Evolutionary conservation across 2,113 vertebrate species (phyloP), one percentile per base, ranked within the genome.

Genomic region (Ibidorhyncha struthersii): DNA sequence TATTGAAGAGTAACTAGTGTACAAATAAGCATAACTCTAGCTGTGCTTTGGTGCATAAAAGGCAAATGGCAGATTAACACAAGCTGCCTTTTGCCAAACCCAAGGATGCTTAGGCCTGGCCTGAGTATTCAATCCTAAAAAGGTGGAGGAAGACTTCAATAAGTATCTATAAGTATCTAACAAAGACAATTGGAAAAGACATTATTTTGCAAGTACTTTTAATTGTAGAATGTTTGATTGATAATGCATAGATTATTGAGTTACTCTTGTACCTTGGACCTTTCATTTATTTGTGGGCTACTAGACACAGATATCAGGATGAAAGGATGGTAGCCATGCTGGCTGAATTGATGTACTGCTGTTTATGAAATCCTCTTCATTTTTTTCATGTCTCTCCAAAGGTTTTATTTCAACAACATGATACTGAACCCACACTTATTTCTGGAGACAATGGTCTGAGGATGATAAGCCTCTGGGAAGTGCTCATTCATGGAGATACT

Each of bases 111-210:
- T 93, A 86, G 29, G 30, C 7, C 41, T 90, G 26, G 29, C 25
- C 84, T 63, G 49, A 83, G 66, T 83, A 55, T 65, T 66, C 5
- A 14, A 20, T 86, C 66, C 96, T 96, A 15, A 19, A 18, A 32
- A 49, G 22, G 21, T 12, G 5, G 49, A 11, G 5, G 4, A 47
- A n/a, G 4, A 32, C 7, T 93, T 97, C 84, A 90, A 89, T 95
- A 85, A 53, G 26, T 89, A 69, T 45, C 43, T 45, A 45, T 55
- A 23, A 50, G 14, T 13, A 50, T 22, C 30, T 84, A 95, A 84
- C 14, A 94, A 97, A 97, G 50, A 56, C 71, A 76, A 85, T 10
- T 90, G 22, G 61, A 74, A 91, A 91, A 85, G 15, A 90, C 95
- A 73, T 67, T 21, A 93, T 93, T 91, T 92, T 84, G 14, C 10